Percentiles rank a stretch among this genome's conserved stretches.
Evolutionary conservation across 1,140 invertebrate species (phyloP).

Genomic region (Drosophila nigrodunni): DNA sequence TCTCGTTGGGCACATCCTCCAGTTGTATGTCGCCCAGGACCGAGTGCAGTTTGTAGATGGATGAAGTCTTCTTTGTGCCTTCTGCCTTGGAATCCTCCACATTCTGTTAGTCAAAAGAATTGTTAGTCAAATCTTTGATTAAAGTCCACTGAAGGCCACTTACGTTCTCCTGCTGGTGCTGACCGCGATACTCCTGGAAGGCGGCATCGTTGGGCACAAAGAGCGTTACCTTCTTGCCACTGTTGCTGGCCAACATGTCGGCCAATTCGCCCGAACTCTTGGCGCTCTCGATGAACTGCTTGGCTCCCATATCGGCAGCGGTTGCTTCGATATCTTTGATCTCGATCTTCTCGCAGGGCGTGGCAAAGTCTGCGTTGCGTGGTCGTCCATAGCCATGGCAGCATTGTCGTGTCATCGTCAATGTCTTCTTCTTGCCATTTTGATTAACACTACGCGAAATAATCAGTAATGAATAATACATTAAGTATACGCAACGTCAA

Average conservation of each 20-base stretch:
- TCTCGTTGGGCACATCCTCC: slow-evolving; percentile 85
- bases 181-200: slow-evolving; percentile 84
- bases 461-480: slow-evolving; percentile 14
- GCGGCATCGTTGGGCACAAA: slow-evolving; percentile 87
- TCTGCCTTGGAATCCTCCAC: slow-evolving; percentile 70
- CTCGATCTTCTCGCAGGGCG: slow-evolving; percentile 85
- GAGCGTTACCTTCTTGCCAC: slow-evolving; percentile 85
- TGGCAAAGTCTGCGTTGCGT: slow-evolving; percentile 84
- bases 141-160: slow-evolving; percentile 11
- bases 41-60: slow-evolving; percentile 84
- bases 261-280: slow-evolving; percentile 84
- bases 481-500: slow-evolving; percentile 23
- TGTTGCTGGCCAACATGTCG: slow-evolving; percentile 84
- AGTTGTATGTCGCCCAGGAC: slow-evolving; percentile 85
- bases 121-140: background rate
- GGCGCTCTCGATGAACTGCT: slow-evolving; percentile 86
- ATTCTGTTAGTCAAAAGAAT: slow-evolving; percentile 40
- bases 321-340: slow-evolving; percentile 86
- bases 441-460: slow-evolving; percentile 85
- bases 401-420: slow-evolving; percentile 87
- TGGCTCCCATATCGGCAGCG: slow-evolving; percentile 85
- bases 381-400: slow-evolving; percentile 87
- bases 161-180: slow-evolving; percentile 74
- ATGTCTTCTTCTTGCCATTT: slow-evolving; percentile 86
- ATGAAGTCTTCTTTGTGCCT: slow-evolving; percentile 43